Percentiles rank a stretch among this genome's conserved stretches.
phyloP scores from a whole-genome alignment of 1,140 invertebrate genomes.

The Penaeus japonicus region DNA sequence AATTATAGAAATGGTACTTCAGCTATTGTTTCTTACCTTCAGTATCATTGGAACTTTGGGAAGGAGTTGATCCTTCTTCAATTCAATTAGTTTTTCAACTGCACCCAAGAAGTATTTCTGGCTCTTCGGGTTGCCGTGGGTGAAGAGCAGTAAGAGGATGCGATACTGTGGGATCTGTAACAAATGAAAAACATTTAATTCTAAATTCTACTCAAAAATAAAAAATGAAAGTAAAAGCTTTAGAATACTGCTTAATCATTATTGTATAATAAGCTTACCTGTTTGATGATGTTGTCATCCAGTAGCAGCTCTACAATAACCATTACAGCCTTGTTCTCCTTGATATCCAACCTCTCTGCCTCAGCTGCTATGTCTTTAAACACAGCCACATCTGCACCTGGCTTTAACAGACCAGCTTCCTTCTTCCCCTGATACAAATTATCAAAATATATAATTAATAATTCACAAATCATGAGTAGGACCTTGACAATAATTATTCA shows the following conservation, averaged over 20 bases:
- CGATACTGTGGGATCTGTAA: constrained; percentile 57
- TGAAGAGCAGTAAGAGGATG: constrained; percentile 70
- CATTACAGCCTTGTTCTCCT: constrained; percentile 85
- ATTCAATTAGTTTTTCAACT: constrained; percentile 90
- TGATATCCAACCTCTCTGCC: constrained; percentile 94
- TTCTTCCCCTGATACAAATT: constrained; percentile 61
- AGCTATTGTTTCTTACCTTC: constrained; percentile 71
- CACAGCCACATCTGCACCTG: constrained; percentile 62
- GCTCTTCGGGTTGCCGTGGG: constrained; percentile 75
- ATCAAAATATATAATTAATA: constrained; percentile 64
- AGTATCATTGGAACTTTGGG: constrained; percentile 89
- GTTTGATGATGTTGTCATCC: constrained; percentile 80
- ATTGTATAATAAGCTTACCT: constrained; percentile 68
- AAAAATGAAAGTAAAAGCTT: too few relatives aligned
- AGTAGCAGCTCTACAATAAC: constrained; percentile 94
- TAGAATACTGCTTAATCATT: too few relatives aligned
- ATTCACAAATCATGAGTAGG: too few relatives aligned
- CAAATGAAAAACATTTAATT: neutral
- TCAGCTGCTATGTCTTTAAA: constrained; percentile 90
- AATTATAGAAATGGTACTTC: neutral
- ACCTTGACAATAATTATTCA: too few relatives aligned
- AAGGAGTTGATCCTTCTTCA: constrained; percentile 82
- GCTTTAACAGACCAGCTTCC: constrained; percentile 64
- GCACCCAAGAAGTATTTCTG: constrained; percentile 96
- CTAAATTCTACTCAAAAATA: neutral